Percentiles rank a stretch among this genome's conserved stretches.
These are phyloP conservation scores for Aleiodes alternator DNA, from an alignment of 2,888 invertebrate genomes.

Conservation along the genomic window DNA sequence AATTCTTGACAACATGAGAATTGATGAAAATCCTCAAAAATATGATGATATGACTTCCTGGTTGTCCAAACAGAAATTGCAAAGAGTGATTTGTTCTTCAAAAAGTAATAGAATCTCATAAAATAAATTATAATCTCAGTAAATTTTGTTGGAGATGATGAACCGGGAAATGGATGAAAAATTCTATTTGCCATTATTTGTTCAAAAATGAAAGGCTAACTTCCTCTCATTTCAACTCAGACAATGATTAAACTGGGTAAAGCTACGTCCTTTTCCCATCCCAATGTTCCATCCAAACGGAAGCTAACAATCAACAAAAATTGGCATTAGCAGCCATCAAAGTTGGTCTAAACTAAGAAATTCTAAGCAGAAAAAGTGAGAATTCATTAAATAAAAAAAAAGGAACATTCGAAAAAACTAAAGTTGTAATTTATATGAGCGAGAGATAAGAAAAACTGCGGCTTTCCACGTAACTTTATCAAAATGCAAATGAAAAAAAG, in stretches of 20 bases:
- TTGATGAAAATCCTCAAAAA: background rate
- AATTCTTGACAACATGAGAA: background rate
- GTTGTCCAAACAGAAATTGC: background rate
- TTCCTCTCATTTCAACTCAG: conserved; percentile 53
- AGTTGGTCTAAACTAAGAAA: background rate
- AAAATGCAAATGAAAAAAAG: conserved; percentile 10
- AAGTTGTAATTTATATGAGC: background rate
- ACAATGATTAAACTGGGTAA: conserved; percentile 15
- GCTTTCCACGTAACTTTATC: background rate
- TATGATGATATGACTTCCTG: conserved; percentile 3
- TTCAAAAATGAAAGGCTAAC: conserved; percentile 50
- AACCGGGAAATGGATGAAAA: conserved; percentile 27
- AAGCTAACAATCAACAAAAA: conserved; percentile 29
- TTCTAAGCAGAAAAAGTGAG: background rate
- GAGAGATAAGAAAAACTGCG: background rate
- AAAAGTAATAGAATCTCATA: background rate
- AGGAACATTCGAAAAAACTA: background rate
- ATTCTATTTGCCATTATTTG: conserved; percentile 32
- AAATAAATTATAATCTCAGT: background rate
- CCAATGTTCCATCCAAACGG: conserved; percentile 10
- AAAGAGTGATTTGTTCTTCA: background rate
- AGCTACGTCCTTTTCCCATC: conserved; percentile 29
- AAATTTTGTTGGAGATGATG: conserved; percentile 7
- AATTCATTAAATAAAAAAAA: conserved; percentile 5
- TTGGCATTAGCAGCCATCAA: conserved; percentile 4